Base-by-base conservation (phyloP, 2,113 vertebrate genomes). In the Etheostoma cragini region DNA sequence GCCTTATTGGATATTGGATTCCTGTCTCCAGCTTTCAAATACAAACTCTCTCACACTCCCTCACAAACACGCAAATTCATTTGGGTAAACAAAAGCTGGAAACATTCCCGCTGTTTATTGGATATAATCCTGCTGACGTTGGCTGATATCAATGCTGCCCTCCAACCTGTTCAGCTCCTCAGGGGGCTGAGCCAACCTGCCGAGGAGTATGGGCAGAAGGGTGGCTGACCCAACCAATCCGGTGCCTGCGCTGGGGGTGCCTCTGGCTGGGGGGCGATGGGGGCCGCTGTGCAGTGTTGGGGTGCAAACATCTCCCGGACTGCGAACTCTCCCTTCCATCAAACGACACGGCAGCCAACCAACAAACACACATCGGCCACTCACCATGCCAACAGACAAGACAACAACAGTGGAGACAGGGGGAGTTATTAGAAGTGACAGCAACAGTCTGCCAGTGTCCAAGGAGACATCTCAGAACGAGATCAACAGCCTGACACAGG, bases 271-370 rank as follows among this genome's bases (percentile, higher is more conserved):
- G 71, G 94, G 92, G 62, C 89, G 92, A 95, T 96, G 95, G 95
- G 94, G 94, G 35, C 93, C 93, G 1, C 85, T 94, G 76, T 95
- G 95, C 94, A 95, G 91, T 46, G 91, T 96, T 21, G 95, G 94
- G 30, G 95, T 95, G 81, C 95, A 95, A 84, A 95, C 95, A 11
- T 96, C 95, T 76, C 95, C 95, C 3, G 93, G 94, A 66, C 91
- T 95, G 72, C 89, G 91, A 73, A 93, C 90, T 45, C 85, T 95
- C 45, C 87, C 94, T 56, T 94, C 91, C 42, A 76, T 95, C 90
- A 95, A 95, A 86, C 82, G 61, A 73, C 89, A 85, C 47, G 22
- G 72, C 87, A 87, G 78, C 75, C 88, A 90, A 72, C 74, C 89
- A 61, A 80, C 66, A 86, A 78, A 83, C 62, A 65, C 52, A 2